phyloP scores from a whole-genome alignment of 2,797 vertebrate genomes.

The Crocodylus rhombifer region DNA sequence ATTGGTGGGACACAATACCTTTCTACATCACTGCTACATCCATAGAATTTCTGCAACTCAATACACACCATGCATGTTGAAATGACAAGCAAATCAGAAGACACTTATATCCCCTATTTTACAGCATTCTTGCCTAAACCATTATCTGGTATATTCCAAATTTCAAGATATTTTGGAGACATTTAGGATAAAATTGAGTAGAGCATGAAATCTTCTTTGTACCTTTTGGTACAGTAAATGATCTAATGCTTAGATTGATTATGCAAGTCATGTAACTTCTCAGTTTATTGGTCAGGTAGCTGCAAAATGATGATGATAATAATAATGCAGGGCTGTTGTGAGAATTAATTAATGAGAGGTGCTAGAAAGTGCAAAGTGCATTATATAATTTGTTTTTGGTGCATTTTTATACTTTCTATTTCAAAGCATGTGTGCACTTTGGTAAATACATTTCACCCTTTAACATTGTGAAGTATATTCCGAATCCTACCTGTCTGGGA shows the following conservation, averaged over 20 bases:
- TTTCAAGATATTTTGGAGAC: neutral
- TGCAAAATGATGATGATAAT: neutral
- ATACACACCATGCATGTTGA: neutral
- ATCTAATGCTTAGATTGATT: neutral
- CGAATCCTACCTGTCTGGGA: neutral
- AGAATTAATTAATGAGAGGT: neutral
- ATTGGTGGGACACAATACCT: neutral
- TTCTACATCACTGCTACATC: neutral
- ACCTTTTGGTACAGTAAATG: neutral
- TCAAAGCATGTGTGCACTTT: neutral
- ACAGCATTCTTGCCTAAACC: neutral
- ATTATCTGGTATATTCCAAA: neutral
- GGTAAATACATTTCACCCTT: neutral
- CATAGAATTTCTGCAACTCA: neutral
- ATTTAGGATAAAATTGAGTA: neutral
- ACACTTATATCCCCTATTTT: neutral
- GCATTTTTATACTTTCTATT: neutral
- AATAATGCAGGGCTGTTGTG: neutral
- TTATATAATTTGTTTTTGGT: neutral
- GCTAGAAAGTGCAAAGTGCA: neutral
- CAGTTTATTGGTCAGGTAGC: neutral
- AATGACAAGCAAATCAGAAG: neutral
- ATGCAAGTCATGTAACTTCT: neutral
- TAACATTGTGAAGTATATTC: neutral
- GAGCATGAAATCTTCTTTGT: neutral